Base-by-base conservation (phyloP, 2,888 invertebrate species). In the Acleris sparsana region DNA sequence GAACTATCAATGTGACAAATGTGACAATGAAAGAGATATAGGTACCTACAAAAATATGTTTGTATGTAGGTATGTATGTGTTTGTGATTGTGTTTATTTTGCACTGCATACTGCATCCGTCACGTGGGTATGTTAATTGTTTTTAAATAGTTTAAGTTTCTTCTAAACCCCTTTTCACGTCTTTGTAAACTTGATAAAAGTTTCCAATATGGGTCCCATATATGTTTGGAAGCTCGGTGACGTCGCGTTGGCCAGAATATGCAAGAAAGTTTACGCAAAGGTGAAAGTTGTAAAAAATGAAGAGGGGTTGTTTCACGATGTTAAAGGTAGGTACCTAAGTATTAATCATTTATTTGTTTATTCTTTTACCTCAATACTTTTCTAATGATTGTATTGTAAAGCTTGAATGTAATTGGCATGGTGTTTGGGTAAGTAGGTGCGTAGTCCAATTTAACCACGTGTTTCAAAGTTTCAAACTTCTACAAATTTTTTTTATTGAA, bases 141-240 rank as follows among this genome's bases (percentile, higher is more conserved):
- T 39, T 39, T 4, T 13, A 39, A 11, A 39, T 39, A 39, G 39
- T 13, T 39, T 13, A 39, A 39, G 13, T 39, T 39, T 13, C 13
- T 11, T 1, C 33, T 2, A 33, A 33, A 33, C 11, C 33, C 33
- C 33, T 33, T 33, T 33, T 33, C 33, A 33, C 11, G 33, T 9
- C 33, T 9, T 9, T 3, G 33, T 33, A 33, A 29, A 2, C 25
- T 52, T 29, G 29, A 29, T 9, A 29, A 9, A 33, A 33, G 9
- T 39, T 17, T 46, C n/a, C 33, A 33, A 17, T 5, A 61, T 57
- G 72, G 80, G 78, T 73, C 82, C 84, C 44, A 88, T 89, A 70
- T 88, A 88, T 67, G 82, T 87, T 65, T 92, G 91, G 91, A 90
- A 86, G 71, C 74, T 92, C 13, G 92, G 91, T 11, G 92, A 92